Percentiles rank a stretch among this genome's conserved stretches.
These are phyloP conservation scores for Isoperla grammatica DNA, from an alignment of 2,888 invertebrate genomes.

Conservation along the genomic window DNA sequence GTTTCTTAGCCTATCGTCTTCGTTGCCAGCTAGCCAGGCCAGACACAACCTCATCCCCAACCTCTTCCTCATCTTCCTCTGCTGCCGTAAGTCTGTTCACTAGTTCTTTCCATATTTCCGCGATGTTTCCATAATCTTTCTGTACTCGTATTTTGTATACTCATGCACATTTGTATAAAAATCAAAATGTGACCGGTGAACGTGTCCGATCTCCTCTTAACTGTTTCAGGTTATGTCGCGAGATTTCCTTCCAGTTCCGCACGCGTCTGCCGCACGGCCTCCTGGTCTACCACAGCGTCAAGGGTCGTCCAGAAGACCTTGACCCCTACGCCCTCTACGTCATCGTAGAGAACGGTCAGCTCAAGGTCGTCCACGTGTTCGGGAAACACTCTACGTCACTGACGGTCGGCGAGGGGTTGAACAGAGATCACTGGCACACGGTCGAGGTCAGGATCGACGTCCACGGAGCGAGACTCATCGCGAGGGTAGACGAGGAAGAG, in stretches of 20 bases:
- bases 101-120: too few relatives aligned
- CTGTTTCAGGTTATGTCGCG: slow-evolving; percentile 65
- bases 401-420: slow-evolving; percentile 71
- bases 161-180: too few relatives aligned
- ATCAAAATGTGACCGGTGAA: too few relatives aligned
- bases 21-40: too few relatives aligned
- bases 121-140: too few relatives aligned
- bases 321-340: slow-evolving; percentile 87
- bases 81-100: too few relatives aligned
- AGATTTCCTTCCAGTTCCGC: slow-evolving; percentile 84
- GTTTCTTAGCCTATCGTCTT: too few relatives aligned
- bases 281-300: slow-evolving; percentile 84
- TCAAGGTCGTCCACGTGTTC: slow-evolving; percentile 88
- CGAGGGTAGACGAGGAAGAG: slow-evolving; percentile 76
- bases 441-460: slow-evolving; percentile 84
- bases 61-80: too few relatives aligned
- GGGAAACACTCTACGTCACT: slow-evolving; percentile 80
- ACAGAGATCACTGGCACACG: slow-evolving; percentile 86
- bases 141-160: too few relatives aligned
- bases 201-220: too few relatives aligned
- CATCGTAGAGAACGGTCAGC: slow-evolving; percentile 85
- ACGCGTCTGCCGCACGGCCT: slow-evolving; percentile 83
- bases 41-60: too few relatives aligned
- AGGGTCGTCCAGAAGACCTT: slow-evolving; percentile 71
- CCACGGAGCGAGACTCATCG: slow-evolving; percentile 74